These are phyloP conservation scores for Steatocranus sp. DNA, from an alignment of 2,797 vertebrate genomes.

Conservation along the genomic window DNA sequence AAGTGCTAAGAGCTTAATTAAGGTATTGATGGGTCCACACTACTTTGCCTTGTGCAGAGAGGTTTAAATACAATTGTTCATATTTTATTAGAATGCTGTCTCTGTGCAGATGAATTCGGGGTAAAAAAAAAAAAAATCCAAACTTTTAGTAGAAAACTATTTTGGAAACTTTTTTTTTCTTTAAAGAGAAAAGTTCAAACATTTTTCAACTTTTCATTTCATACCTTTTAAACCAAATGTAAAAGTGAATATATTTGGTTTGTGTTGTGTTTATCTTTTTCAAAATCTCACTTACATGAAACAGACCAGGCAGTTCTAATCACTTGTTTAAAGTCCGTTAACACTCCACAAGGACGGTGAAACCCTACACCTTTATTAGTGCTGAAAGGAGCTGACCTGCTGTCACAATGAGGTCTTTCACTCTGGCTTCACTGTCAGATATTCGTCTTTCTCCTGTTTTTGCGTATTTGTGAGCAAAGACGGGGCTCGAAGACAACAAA, in stretches of 20 bases:
- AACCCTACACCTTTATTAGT: slow-evolving; percentile 35
- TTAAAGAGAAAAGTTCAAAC: not conserved
- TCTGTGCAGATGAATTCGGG: too few species aligned
- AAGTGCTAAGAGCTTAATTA: not conserved
- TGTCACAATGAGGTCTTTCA: not conserved
- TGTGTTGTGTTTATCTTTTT: not conserved
- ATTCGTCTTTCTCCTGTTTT: not conserved
- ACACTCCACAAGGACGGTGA: not conserved
- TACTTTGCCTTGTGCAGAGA: too few species aligned
- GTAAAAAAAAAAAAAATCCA: too few species aligned
- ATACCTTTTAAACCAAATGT: not conserved
- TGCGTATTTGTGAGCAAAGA: not conserved
- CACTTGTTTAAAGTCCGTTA: not conserved
- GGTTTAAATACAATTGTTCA: not conserved
- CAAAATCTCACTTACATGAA: not conserved
- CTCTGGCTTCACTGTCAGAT: not conserved
- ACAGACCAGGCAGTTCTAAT: not conserved
- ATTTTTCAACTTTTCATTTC: not conserved
- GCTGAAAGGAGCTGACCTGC: not conserved
- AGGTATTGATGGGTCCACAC: not conserved
- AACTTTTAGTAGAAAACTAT: not conserved
- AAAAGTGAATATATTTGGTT: not conserved
- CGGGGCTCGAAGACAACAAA: not conserved
- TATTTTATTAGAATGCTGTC: not conserved
- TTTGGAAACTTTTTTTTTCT: not conserved